Conservation (phyloP, 2,113 vertebrate genomes). For the Planiliza haematocheilus region DNA sequence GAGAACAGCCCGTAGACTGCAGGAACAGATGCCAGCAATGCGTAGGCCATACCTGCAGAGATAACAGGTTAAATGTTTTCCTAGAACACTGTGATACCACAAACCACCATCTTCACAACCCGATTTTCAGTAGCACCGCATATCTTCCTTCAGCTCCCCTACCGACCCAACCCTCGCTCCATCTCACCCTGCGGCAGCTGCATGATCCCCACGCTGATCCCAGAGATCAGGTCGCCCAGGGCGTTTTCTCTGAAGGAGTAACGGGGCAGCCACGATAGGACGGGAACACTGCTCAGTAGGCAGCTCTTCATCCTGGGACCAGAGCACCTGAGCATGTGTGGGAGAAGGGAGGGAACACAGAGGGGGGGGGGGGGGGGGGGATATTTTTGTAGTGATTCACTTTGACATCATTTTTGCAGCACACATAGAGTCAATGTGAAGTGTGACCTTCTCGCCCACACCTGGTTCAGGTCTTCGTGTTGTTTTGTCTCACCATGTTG, state of each 20-base stretch:
- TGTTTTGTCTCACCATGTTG: too few species aligned
- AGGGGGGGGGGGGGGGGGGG: too few species aligned
- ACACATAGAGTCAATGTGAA: too few species aligned
- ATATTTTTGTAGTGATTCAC: too few species aligned
- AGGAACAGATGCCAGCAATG: constrained; percentile 91
- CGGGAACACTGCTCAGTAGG: constrained; percentile 83
- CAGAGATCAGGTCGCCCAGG: constrained; percentile 88
- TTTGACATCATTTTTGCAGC: not conserved
- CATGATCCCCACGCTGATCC: constrained; percentile 95
- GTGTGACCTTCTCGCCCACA: too few species aligned
- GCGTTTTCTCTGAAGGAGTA: constrained; percentile 89
- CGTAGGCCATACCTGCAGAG: constrained; percentile 90
- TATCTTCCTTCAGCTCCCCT: not conserved
- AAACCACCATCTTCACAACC: too few species aligned
- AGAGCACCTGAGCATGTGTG: constrained; percentile 83
- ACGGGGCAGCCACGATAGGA: constrained; percentile 89
- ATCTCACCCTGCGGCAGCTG: constrained; percentile 90
- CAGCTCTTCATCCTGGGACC: constrained; percentile 75
- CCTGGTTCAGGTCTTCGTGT: too few species aligned
- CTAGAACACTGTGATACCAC: not conserved
- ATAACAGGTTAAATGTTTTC: not conserved
- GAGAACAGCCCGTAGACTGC: constrained; percentile 94
- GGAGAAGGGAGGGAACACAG: not conserved
- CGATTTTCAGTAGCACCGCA: not conserved
- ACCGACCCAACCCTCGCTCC: not conserved